These are phyloP conservation scores for Notodonta ziczac DNA, from an alignment of 2,888 invertebrate species.

Conservation along the genomic window DNA sequence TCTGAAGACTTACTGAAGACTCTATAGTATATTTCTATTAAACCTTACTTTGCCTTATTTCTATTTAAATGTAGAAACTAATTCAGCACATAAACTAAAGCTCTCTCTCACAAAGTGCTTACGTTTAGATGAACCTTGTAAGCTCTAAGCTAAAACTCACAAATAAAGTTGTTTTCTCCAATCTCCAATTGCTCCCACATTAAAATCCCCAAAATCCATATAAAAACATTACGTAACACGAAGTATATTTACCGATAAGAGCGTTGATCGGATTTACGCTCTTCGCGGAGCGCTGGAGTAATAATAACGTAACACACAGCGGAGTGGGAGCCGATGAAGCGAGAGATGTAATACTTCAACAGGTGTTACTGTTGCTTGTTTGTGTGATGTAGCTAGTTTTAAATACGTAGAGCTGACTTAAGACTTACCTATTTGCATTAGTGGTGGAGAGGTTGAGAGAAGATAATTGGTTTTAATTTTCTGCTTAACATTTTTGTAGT, in stretches of 20 bases:
- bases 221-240: background rate
- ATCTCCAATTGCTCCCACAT: background rate
- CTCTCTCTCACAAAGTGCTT: background rate
- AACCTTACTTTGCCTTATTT: too few relatives aligned
- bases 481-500: too few relatives aligned
- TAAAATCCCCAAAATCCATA: background rate
- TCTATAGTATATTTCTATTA: too few relatives aligned
- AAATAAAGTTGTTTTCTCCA: background rate
- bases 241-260: background rate
- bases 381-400: too few relatives aligned
- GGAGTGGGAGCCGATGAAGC: background rate
- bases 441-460: too few relatives aligned
- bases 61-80: too few relatives aligned
- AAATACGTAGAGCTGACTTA: too few relatives aligned
- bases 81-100: too few relatives aligned
- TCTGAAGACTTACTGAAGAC: too few relatives aligned
- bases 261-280: background rate
- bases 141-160: background rate
- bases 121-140: background rate
- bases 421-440: too few relatives aligned
- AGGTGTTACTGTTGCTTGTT: too few relatives aligned
- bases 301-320: background rate
- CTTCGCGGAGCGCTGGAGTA: background rate
- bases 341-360: background rate
- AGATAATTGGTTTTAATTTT: too few relatives aligned